Evolutionary conservation across 2,113 vertebrate species (phyloP).

Genomic region (Puma concolor): DNA sequence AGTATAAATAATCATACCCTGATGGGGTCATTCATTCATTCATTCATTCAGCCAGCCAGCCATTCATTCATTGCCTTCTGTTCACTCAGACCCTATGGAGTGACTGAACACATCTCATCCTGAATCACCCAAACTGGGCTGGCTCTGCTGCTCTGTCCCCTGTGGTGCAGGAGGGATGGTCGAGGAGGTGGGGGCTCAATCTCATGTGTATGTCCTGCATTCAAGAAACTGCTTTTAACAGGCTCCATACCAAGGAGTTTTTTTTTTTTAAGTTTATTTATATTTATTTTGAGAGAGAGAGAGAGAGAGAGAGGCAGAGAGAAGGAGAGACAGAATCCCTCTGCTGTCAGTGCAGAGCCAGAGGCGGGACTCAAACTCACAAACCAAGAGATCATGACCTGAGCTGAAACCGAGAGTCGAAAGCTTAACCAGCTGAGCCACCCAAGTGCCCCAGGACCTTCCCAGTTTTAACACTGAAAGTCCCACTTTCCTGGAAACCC

Average conservation of each 20-base stretch:
- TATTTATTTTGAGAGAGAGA: too few species aligned
- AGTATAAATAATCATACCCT: background rate
- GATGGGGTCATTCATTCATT: background rate
- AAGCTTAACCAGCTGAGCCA: too few species aligned
- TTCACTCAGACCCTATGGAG: background rate
- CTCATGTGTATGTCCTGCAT: background rate
- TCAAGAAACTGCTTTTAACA: background rate
- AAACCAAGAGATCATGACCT: too few species aligned
- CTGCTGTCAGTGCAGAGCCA: too few species aligned
- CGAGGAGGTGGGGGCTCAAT: accelerated
- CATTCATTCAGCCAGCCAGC: background rate
- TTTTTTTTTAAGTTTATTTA: too few species aligned
- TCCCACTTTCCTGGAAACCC: background rate
- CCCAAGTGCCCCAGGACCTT: too few species aligned
- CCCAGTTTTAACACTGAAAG: background rate
- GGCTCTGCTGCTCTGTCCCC: too few species aligned
- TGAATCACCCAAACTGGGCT: too few species aligned
- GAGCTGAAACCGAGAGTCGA: too few species aligned
- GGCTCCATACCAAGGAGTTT: background rate
- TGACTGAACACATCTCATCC: background rate
- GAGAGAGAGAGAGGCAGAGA: too few species aligned
- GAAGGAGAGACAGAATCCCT: too few species aligned
- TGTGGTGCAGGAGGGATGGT: accelerated
- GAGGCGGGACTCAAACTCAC: too few species aligned
- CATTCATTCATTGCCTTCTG: background rate